Conservation (phyloP, 2,888 invertebrate genomes). For the Nematopogon swammerdamellus region DNA sequence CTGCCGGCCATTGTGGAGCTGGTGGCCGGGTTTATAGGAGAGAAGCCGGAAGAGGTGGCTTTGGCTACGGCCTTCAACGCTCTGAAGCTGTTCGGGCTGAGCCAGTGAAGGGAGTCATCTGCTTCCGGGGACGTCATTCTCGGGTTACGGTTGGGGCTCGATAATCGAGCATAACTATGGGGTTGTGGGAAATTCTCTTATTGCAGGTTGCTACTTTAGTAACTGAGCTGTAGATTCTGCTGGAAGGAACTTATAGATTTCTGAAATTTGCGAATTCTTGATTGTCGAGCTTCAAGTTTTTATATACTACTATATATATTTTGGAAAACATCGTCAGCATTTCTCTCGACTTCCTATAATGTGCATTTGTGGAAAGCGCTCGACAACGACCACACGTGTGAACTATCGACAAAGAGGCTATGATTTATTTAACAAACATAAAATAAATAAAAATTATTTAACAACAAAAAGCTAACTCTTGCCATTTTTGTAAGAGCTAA, state of each 20-base stretch:
- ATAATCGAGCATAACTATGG: conserved; percentile 3
- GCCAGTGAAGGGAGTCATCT: conserved; percentile 62
- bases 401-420: background rate
- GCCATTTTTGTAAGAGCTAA: background rate
- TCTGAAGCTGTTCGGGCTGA: conserved; percentile 82
- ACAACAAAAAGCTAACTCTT: background rate
- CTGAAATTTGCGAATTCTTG: too few species aligned
- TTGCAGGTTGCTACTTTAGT: conserved; percentile 6
- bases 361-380: too few species aligned
- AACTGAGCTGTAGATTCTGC: too few species aligned
- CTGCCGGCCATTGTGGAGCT: conserved; percentile 90
- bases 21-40: conserved; percentile 87
- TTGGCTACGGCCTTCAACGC: conserved; percentile 90
- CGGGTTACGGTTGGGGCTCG: conserved; percentile 6
- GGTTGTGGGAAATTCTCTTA: conserved; percentile 2
- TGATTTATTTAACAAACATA: background rate
- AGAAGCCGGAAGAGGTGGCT: conserved; percentile 85
- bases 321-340: too few species aligned
- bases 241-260: too few species aligned
- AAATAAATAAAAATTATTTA: too few species aligned
- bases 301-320: too few species aligned
- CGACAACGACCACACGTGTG: too few species aligned
- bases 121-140: conserved; percentile 1
- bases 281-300: too few species aligned
- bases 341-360: too few species aligned